Evolutionary conservation across 1,140 invertebrate genomes (phyloP), one percentile per base, ranked within the genome.

Genomic region (Lithobius niger): DNA sequence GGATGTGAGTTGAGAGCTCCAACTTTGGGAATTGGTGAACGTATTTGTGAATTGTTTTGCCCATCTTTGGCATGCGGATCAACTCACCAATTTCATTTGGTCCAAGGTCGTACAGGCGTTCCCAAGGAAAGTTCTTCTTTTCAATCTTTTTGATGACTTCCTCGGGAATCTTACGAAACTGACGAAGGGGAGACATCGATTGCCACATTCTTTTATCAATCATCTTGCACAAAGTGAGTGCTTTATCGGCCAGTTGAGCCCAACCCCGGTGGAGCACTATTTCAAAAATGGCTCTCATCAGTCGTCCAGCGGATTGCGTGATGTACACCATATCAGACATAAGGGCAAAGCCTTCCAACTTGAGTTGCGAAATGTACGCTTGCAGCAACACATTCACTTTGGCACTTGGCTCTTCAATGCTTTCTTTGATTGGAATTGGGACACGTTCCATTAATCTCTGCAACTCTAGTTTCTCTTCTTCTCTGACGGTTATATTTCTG

Each of bases 291-390:
- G 97, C 96, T 61, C 97, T 73, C 77, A 99, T 88, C 3, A 99
- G 74, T 52, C 97, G 77, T 2, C 88, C 84, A 0, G 97, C 97
- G 3, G 93, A 97, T 71, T 99, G 97, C 0, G 96, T 98, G 0
- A 99, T 91, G 66, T 92, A 99, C 0, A 99, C 92, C 96, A 99
- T 99, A 70, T 99, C 97, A 0, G 93, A 88, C 88, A 98, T 96
- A 2, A 99, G 72, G 1, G 95, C 94, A 71, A 99, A 97, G 15
- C 96, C 95, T 69, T 99, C 96, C 31, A 99, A 73, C 71, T 99
- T 98, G 42, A 99, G 69, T 67, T 99, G 95, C 0, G 95, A 99
- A 52, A 99, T 98, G 70, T 98, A 99, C 0, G 95, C 94, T 72
- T 99, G 94, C 2, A 99, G 75, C 2, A 98, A 70, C 4, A 97